These are phyloP conservation scores for Tanypteryx hageni DNA, from an alignment of 2,888 invertebrate species.

Conservation along the genomic window DNA sequence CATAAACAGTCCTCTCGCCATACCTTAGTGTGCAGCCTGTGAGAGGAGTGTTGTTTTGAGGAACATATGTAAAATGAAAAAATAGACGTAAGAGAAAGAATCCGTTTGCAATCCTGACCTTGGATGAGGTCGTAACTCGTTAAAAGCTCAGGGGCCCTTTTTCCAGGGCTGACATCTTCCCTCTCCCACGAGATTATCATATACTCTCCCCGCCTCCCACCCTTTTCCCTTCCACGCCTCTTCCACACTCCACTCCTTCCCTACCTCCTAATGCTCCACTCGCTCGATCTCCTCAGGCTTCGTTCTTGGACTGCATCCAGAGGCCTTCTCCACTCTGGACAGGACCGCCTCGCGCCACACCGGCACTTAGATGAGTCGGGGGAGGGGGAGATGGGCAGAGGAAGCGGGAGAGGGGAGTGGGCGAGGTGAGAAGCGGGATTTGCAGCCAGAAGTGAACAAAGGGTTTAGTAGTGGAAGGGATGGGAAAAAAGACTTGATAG, in stretches of 20 bases:
- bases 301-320: neutral
- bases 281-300: neutral
- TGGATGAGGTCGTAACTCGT: slow-evolving; percentile 10
- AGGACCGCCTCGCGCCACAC: neutral
- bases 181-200: neutral
- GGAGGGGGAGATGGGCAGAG: no score
- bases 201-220: neutral
- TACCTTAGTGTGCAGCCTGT: no score
- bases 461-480: neutral
- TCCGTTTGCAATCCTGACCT: neutral
- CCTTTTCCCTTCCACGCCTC: neutral
- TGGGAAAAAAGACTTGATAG: neutral
- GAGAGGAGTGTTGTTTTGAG: neutral
- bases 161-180: neutral
- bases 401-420: no score
- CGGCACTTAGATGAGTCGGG: no score
- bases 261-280: neutral
- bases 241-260: neutral
- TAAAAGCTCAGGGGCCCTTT: neutral
- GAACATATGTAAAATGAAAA: neutral
- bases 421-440: neutral
- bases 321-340: neutral
- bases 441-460: neutral
- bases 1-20: no score
- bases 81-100: neutral